phyloP scores from a whole-genome alignment of 1,140 invertebrate species.

The Ptiloglossa arizonensis region DNA sequence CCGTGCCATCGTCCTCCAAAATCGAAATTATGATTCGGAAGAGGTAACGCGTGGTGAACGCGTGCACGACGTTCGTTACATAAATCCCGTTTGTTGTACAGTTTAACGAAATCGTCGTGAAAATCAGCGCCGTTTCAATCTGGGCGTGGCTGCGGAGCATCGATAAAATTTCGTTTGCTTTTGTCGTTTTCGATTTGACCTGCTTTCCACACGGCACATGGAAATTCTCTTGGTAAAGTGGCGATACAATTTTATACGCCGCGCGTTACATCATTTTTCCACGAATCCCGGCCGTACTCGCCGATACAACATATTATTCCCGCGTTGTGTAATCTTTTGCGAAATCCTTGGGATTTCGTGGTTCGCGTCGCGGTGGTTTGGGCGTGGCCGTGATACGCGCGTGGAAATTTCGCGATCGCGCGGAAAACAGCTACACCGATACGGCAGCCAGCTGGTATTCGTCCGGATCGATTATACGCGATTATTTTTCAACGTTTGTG shows the following conservation, averaged over 20 bases:
- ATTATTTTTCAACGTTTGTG: too few relatives aligned
- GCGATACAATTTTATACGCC: conserved; percentile 12
- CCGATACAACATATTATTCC: not conserved
- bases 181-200: conserved; percentile 23
- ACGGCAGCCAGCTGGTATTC: too few relatives aligned
- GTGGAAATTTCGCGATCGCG: not conserved
- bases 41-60: too few relatives aligned
- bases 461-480: too few relatives aligned
- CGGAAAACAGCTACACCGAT: too few relatives aligned
- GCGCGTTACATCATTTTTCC: not conserved
- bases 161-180: conserved; percentile 14
- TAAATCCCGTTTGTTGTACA: not conserved
- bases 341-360: too few relatives aligned
- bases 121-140: conserved; percentile 10
- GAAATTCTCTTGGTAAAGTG: not conserved
- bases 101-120: conserved; percentile 6
- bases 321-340: not conserved
- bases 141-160: conserved; percentile 17
- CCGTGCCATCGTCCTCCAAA: not conserved
- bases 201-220: not conserved
- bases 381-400: not conserved
- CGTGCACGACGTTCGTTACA: not conserved
- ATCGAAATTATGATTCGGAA: not conserved
- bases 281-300: not conserved
- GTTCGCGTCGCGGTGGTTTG: not conserved